Conservation (phyloP, 2,888 invertebrate species). For the Plebejus melissa region DNA sequence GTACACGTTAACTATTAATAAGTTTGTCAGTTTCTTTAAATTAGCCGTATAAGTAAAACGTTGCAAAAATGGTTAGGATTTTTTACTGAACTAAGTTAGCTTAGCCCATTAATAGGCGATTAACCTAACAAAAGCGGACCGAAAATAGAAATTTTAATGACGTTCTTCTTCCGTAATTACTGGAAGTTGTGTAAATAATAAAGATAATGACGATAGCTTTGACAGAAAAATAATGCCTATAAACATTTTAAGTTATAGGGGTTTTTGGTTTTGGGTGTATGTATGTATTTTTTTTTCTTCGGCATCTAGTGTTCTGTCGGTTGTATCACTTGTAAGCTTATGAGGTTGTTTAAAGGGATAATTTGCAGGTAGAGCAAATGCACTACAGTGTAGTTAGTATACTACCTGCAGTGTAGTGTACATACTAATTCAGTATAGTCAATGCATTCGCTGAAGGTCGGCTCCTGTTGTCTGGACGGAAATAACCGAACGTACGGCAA, state of each 20-base stretch:
- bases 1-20: neutral
- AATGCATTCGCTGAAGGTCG: slow-evolving; percentile 59
- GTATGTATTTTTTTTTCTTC: neutral
- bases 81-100: neutral
- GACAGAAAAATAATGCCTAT: neutral
- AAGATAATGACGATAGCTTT: neutral
- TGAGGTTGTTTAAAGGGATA: too few species aligned
- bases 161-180: neutral
- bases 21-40: neutral
- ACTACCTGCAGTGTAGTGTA: neutral
- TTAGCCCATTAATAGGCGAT: neutral
- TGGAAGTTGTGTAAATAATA: neutral
- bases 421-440: neutral
- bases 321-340: too few species aligned
- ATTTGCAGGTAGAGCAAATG: too few species aligned
- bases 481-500: slow-evolving; percentile 64
- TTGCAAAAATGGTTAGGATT: too few species aligned
- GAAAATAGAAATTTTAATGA: neutral
- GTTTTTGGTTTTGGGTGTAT: too few species aligned
- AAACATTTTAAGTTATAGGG: too few species aligned
- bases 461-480: slow-evolving; percentile 54
- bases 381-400: too few species aligned
- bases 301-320: neutral
- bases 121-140: neutral
- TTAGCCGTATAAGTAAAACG: neutral